Evolutionary conservation across 2,797 vertebrate genomes (phyloP), one percentile per base, ranked within the genome.

Genomic region (Xyrichtys novacula): DNA sequence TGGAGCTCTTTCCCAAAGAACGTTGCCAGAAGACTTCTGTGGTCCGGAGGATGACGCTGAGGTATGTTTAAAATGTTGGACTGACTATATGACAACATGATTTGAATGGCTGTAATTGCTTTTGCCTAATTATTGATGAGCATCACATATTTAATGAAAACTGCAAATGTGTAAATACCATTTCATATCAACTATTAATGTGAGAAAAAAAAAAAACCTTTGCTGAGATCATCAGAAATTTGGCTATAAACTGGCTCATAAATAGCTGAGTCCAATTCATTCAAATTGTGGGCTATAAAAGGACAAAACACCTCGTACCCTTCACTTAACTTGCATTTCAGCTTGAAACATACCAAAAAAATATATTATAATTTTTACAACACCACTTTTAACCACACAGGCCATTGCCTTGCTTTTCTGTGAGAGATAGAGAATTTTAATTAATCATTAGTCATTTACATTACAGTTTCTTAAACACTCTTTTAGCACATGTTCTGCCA

Each of bases 41-140:
- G 63, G 48, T 64, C 60, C 67, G 67, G 67, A 46, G 71, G 14
- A 56, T 60, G 50, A 74, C 16, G 58, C 20, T 74, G 81, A 85
- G 76, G 81, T 83, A 80, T 69, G 55, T 57, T 31, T 48, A 48
- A 59, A 25, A 56, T 60, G 26, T 68, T 26, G 76, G 11, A 65
- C 29, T 26, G 65, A 23, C 19, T 2, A 23, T 34, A 53, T 48
- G 54, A 83, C 25, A 39, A 40, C 59, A 44, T 73, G 71, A 73
- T 70, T 22, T 49, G 55, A 44, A 39, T 55, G 38, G 49, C 52
- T 60, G 1, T 5, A 67, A 12, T 31, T 7, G 36, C 38, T 34
- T 49, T 38, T 28, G 38, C 46, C 52, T 29, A 26, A 56, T n/a
- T 16, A 56, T 40, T 14, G 15, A 46, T 32, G 40, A 73, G 54